Base-by-base conservation (phyloP, 2,113 vertebrate genomes). In the Poeciliopsis occidentalis region DNA sequence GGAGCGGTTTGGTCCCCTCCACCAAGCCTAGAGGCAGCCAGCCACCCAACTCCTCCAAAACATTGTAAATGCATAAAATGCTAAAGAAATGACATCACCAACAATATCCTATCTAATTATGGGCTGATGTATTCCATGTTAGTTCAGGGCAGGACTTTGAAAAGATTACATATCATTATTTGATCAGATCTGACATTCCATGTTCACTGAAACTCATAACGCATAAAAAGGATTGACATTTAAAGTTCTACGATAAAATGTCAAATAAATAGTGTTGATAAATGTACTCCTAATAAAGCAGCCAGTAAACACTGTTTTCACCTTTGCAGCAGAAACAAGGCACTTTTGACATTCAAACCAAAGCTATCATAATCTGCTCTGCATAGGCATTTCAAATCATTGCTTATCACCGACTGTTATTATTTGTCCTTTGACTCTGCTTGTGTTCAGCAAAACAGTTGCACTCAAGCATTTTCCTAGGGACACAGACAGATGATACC, bases 341-440 rank as follows among this genome's bases (percentile, higher is more conserved):
- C 76, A 73, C 78, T 85, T 87, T 81, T 92, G 72, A 87, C 87
- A 91, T 91, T 89, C 91, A 70, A 69, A 79, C 66, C 64, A 1
- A 2, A 81, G 69, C 70, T 60, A 69, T 69, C 32, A 37, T 82
- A 73, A 87, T 85, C 73, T 73, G 64, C 62, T 74, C 69, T 75
- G 67, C 57, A 37, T 64, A 60, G 69, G 54, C 60, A 62, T 88
- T 69, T 80, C 67, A 79, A 80, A 73, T 75, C 63, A 67, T 77
- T 30, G 60, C 85, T 84, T 78, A 91, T 86, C 82, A 39, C 71
- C 64, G 64, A 27, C 83, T 84, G 77, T 81, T 80, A 81, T 84
- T 87, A 80, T 76, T 78, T 76, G 83, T 81, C 87, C 79, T 76
- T 71, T 47, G 70, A 26, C 70, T 74, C 57, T 73, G 61, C 73